These are phyloP conservation scores for Trichosurus vulpecula DNA, from an alignment of 2,797 vertebrate species.

Conservation along the genomic window DNA sequence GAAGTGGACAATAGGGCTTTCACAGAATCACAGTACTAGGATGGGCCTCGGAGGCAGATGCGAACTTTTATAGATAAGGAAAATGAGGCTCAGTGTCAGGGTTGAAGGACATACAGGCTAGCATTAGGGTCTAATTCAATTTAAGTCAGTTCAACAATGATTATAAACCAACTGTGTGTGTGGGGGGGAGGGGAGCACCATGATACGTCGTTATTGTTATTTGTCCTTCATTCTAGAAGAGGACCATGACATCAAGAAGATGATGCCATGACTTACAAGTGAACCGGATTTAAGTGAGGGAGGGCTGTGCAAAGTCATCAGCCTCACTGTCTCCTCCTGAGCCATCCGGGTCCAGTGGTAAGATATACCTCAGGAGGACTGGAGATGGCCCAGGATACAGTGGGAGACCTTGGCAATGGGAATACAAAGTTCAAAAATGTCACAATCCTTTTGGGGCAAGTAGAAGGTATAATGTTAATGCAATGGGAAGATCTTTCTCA, in stretches of 20 bases:
- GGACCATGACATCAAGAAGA: too few species aligned
- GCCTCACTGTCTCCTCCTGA: too few species aligned
- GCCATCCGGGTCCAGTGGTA: too few species aligned
- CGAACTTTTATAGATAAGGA: not conserved
- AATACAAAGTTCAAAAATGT: not conserved
- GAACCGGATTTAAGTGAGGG: too few species aligned
- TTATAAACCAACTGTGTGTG: not conserved
- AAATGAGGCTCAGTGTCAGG: not conserved
- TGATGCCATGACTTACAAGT: too few species aligned
- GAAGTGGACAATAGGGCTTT: not conserved
- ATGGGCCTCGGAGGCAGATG: not conserved
- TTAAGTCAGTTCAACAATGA: not conserved
- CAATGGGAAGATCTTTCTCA: too few species aligned
- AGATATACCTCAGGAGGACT: too few species aligned
- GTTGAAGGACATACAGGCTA: not conserved
- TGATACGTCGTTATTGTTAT: not conserved
- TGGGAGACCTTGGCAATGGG: not conserved
- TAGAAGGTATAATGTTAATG: too few species aligned
- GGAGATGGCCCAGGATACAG: too few species aligned
- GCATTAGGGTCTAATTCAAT: not conserved
- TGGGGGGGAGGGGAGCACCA: not conserved
- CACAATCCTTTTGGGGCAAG: not conserved
- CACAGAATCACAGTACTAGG: not conserved
- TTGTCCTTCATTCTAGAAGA: too few species aligned
- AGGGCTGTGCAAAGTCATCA: too few species aligned